phyloP scores from a whole-genome alignment of 2,888 invertebrate genomes.

The Germaria angustata region DNA sequence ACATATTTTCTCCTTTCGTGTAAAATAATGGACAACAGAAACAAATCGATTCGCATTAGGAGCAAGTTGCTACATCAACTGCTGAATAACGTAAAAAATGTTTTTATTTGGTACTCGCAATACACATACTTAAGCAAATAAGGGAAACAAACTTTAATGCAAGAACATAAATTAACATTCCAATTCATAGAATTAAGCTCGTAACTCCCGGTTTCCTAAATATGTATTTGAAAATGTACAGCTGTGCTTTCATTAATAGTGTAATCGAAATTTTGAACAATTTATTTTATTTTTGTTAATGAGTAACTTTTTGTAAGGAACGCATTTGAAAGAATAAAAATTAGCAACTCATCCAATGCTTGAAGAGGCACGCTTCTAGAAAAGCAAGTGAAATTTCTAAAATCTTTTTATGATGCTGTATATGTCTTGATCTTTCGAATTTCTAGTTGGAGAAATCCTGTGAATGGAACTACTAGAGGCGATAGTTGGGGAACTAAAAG shows the following conservation, averaged over 20 bases:
- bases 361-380: too few relatives aligned
- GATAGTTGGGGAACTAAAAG: too few relatives aligned
- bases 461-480: too few relatives aligned
- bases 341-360: too few relatives aligned
- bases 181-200: slow-evolving; percentile 43
- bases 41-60: slow-evolving; percentile 30
- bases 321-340: too few relatives aligned
- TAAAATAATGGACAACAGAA: background rate
- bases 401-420: too few relatives aligned
- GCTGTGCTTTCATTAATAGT: background rate
- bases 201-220: background rate
- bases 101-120: background rate
- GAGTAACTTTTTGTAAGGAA: too few relatives aligned
- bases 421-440: too few relatives aligned
- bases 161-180: slow-evolving; percentile 61
- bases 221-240: background rate
- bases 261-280: too few relatives aligned
- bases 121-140: background rate
- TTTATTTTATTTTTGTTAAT: too few relatives aligned
- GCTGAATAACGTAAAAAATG: background rate
- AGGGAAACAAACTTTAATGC: slow-evolving; percentile 32
- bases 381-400: too few relatives aligned
- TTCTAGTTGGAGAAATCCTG: too few relatives aligned
- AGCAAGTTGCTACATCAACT: slow-evolving; percentile 18
- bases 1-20: background rate